Conservation (phyloP, 2,888 invertebrate genomes). For the Notodonta ziczac region DNA sequence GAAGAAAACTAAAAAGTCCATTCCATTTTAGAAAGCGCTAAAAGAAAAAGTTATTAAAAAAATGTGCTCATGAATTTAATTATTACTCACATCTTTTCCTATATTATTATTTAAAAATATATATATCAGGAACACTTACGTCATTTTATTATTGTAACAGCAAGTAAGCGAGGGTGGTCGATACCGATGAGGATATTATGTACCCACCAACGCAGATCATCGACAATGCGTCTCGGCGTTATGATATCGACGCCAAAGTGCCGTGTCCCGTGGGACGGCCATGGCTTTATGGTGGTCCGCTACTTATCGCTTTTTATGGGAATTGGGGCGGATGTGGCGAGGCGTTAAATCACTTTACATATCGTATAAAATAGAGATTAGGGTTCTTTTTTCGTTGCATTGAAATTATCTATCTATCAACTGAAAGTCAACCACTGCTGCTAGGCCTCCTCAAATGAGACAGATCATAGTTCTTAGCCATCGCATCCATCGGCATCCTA, state of each 20-base stretch:
- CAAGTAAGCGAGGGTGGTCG: neutral
- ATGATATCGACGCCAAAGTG: constrained; percentile 60
- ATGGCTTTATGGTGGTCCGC: constrained; percentile 60
- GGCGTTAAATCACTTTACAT: constrained; percentile 32
- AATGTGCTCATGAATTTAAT: too few species aligned
- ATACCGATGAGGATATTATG: constrained; percentile 44
- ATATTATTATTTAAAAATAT: too few species aligned
- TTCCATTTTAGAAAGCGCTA: too few species aligned
- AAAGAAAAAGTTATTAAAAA: too few species aligned
- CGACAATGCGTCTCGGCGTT: constrained; percentile 44
- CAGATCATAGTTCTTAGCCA: too few species aligned
- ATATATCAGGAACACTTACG: neutral
- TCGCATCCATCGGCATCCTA: too few species aligned
- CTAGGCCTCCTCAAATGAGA: too few species aligned
- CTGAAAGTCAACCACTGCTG: too few species aligned
- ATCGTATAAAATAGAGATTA: constrained; percentile 2
- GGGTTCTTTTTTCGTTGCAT: neutral
- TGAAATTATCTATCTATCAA: neutral
- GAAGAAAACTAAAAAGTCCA: neutral
- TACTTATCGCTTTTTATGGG: constrained; percentile 66
- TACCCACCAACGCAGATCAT: constrained; percentile 57
- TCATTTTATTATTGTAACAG: neutral
- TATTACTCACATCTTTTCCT: too few species aligned
- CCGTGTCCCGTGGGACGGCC: constrained; percentile 54
- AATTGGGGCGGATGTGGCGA: constrained; percentile 33